Percentiles rank a stretch among this genome's conserved stretches.
Conservation (phyloP, 2,888 invertebrate species). For the Cheilosia pagana region DNA sequence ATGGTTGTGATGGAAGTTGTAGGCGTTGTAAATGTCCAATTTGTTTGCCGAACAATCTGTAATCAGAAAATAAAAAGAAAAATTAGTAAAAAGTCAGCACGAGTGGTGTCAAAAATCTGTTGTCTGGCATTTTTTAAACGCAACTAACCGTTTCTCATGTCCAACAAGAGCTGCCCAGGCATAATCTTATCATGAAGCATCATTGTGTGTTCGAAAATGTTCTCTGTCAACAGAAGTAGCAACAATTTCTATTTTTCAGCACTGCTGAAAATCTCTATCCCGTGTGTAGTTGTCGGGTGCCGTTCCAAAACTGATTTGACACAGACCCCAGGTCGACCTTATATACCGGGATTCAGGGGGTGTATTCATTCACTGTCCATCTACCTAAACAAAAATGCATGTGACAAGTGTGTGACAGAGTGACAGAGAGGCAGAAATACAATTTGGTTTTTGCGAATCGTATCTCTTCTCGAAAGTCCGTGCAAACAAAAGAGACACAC, state of each 20-base stretch:
- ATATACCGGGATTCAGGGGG: conserved; percentile 43
- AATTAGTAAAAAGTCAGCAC: neutral
- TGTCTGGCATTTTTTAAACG: neutral
- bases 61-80: conserved; percentile 14
- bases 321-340: conserved; percentile 25
- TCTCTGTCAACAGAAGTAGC: conserved; percentile 2
- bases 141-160: conserved; percentile 81
- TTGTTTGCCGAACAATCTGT: conserved; percentile 71
- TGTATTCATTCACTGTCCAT: neutral
- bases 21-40: conserved; percentile 80
- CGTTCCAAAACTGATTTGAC: conserved; percentile 38
- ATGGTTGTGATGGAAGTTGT: conserved; percentile 78
- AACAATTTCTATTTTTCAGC: neutral
- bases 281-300: neutral
- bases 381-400: conserved; percentile 41
- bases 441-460: conserved; percentile 44
- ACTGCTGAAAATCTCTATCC: neutral
- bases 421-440: conserved; percentile 25
- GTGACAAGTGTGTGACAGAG: conserved; percentile 74
- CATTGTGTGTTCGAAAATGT: conserved; percentile 11
- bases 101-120: conserved; percentile 4
- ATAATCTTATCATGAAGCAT: conserved; percentile 82
- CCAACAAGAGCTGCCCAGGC: conserved; percentile 80
- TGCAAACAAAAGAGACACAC: conserved; percentile 51
- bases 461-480: conserved; percentile 35